Evolutionary conservation across 2,888 invertebrate genomes (phyloP), one percentile per base, ranked within the genome.

Genomic region (Rosalia funebris): DNA sequence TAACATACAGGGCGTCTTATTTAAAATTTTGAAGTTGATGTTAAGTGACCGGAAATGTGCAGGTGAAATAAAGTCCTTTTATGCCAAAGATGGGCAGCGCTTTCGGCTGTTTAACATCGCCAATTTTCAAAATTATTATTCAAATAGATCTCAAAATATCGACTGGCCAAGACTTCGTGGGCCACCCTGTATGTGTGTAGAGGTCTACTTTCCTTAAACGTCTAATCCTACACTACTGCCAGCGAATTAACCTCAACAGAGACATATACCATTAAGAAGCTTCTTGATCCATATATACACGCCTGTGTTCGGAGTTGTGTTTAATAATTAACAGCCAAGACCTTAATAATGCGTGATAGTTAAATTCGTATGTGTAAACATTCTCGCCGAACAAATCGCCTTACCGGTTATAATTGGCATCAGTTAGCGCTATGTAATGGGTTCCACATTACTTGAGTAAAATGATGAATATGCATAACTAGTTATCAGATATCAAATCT

Each of bases 391-490:
- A 53, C 53, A 53, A 53, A 53, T 53, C 53, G 53, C 42, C 53
- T 53, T 53, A 53, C 41, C 19, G 42, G 41, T 20, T 25, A 42
- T 53, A 53, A 53, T 53, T 53, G 31, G 37, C 32, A 53, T 32
- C 53, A 53, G 53, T 53, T 53, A 53, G 52, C 41, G 41, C 41
- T 32, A 17, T 32, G 42, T 52, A 60, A 56, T 56, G 56, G 45
- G 25, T 46, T 46, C 41, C 50, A 44, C 31, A 52, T 60, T 60
- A 60, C 50, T 47, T 34, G 53, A 53, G 53, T 39, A 11, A 44
- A 19, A 48, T 46, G 47, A 57, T 63, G 54, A 63, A 63, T 63
- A 63, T 63, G 63, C 53, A 63, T 63, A 57, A 52, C 52, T 53
- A 62, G 59, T 63, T 63, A 60, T 63, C 55, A 47, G 42, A 57